Evolutionary conservation across 2,888 invertebrate species (phyloP).

Genomic region (Leptinotarsa juncta): DNA sequence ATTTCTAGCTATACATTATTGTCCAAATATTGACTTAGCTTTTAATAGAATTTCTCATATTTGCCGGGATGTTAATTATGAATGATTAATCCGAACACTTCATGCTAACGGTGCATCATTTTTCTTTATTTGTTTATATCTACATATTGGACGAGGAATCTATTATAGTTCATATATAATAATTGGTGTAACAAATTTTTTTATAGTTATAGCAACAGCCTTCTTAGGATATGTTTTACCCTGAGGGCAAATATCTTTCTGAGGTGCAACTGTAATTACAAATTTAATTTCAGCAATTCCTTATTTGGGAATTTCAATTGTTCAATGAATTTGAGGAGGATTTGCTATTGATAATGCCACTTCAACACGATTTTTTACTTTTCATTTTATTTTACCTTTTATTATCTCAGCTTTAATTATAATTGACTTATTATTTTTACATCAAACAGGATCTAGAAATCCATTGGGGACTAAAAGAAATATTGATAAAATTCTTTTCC

Average conservation of each 20-base stretch:
- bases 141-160: constrained; percentile 76
- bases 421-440: constrained; percentile 75
- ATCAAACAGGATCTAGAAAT: constrained; percentile 77
- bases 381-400: constrained; percentile 81
- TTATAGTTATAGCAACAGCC: constrained; percentile 77
- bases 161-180: constrained; percentile 67
- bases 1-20: constrained; percentile 78
- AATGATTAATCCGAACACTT: constrained; percentile 74
- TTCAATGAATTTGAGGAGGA: constrained; percentile 81
- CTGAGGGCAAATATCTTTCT: constrained; percentile 86
- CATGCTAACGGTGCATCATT: constrained; percentile 81
- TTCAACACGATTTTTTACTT: constrained; percentile 80
- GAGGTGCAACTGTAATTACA: constrained; percentile 76
- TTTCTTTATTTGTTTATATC: constrained; percentile 78
- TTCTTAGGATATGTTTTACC: constrained; percentile 84
- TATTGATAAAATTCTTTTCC: constrained; percentile 77
- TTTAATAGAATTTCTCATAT: constrained; percentile 78
- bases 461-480: constrained; percentile 75
- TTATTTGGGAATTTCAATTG: constrained; percentile 73
- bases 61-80: constrained; percentile 77
- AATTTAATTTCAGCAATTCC: constrained; percentile 80
- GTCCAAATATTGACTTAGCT: constrained; percentile 72
- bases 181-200: constrained; percentile 74
- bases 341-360: constrained; percentile 81
- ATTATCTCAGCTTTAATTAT: constrained; percentile 72